Evolutionary conservation across 2,113 vertebrate species (phyloP), one percentile per base, ranked within the genome.

Genomic region (Tricholaema leucomelas): DNA sequence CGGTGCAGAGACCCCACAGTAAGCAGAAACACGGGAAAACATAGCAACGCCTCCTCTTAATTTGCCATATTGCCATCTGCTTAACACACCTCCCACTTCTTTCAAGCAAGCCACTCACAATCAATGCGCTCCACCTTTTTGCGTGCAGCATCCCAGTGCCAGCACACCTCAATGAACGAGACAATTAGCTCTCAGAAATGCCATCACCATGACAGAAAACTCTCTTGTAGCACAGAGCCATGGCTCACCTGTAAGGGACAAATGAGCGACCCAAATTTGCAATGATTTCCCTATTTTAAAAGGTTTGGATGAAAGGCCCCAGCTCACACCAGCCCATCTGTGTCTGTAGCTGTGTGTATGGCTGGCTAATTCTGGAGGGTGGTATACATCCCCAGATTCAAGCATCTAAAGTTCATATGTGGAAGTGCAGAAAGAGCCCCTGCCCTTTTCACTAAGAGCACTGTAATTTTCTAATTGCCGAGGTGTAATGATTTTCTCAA

Each of bases 161-260:
- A 64, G 42, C 0, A 0, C 2, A 4, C 27, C 78, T 6, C 3
- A 38, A 6, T 0, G 0, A 25, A 60, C 1, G 9, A 60, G 63
- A 19, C 69, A 72, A 54, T 73, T 15, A 60, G 31, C 44, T 78
- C 77, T 65, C 81, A 75, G 48, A 76, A 88, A 40, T 54, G 33
- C 63, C n/a, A 73, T 50, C 11, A 5, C 30, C 12, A 4, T 40
- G 63, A 71, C 38, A 67, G 56, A 88, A 90, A 56, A 18, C 23
- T 16, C 63, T 67, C n/a, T 55, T 28, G 35, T 36, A 54, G 70
- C 30, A 35, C 21, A 59, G 64, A 76, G 80, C 36, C 25, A 58
- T 3, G 2, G 27, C 42, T 71, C 46, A 25, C 35, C 38, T 38
- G 15, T 7, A 20, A 24, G 46, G 36, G 4, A 4, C 5, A 88